Conservation (phyloP, 2,888 invertebrate species). For the Cinara cedri region DNA sequence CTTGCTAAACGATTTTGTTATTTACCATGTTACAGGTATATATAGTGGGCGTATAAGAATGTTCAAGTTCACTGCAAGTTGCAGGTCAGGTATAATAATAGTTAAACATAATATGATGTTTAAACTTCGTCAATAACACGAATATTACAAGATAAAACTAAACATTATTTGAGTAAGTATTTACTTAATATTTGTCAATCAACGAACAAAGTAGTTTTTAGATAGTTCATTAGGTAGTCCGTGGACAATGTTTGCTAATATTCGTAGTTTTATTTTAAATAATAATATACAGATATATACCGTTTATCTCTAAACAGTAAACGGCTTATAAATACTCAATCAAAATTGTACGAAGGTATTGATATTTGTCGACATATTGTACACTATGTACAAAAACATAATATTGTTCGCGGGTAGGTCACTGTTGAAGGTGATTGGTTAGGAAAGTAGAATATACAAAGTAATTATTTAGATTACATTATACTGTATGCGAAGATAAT, state of each 20-base stretch:
- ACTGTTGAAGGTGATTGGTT: too few relatives aligned
- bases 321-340: neutral
- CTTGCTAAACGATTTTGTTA: constrained; percentile 35
- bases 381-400: neutral
- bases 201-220: neutral
- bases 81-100: constrained; percentile 11
- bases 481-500: too few relatives aligned
- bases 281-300: neutral
- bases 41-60: constrained; percentile 4
- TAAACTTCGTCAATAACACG: neutral
- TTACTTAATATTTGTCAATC: neutral
- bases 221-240: neutral
- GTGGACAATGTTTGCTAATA: neutral
- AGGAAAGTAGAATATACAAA: neutral
- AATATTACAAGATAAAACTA: neutral
- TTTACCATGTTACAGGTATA: neutral
- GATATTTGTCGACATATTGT: neutral
- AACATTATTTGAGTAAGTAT: neutral
- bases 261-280: neutral
- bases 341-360: neutral
- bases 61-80: neutral
- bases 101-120: neutral
- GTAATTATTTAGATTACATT: neutral
- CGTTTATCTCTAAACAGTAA: neutral
- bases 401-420: too few relatives aligned